Evolutionary conservation across 1,140 invertebrate genomes (phyloP).

Genomic region (Zophobas atratus): DNA sequence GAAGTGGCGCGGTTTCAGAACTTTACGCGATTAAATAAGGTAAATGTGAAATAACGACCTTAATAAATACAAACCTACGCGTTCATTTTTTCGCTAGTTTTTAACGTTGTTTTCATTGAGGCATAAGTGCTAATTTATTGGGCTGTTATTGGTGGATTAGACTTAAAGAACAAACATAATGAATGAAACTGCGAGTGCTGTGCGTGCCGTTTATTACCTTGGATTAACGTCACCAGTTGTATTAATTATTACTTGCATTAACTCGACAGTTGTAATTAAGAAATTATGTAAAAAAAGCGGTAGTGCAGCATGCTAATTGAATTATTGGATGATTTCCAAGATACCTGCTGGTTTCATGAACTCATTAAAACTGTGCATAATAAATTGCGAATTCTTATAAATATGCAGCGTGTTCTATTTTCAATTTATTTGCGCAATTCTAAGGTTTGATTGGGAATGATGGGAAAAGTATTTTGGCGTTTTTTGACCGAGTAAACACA

Average conservation of each 20-base stretch:
- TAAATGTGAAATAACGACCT: constrained; percentile 37
- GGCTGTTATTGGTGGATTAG: constrained; percentile 21
- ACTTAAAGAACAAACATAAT: constrained; percentile 16
- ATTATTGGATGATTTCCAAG: not conserved
- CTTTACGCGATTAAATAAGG: constrained; percentile 18
- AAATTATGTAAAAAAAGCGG: not conserved
- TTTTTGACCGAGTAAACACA: too few species aligned
- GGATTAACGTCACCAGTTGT: constrained; percentile 27
- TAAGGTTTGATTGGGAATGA: too few species aligned
- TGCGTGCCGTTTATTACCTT: constrained; percentile 23
- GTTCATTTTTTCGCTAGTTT: not conserved
- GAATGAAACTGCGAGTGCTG: constrained; percentile 3
- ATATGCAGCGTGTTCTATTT: too few species aligned
- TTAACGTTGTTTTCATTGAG: constrained; percentile 20
- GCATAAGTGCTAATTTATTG: constrained; percentile 22
- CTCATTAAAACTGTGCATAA: too few species aligned
- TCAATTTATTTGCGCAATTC: too few species aligned
- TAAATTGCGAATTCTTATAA: too few species aligned
- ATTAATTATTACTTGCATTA: constrained; percentile 4
- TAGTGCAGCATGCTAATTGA: not conserved
- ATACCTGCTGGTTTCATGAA: not conserved
- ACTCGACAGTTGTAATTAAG: not conserved
- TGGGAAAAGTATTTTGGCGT: too few species aligned
- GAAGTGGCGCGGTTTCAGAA: constrained; percentile 25
- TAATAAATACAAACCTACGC: constrained; percentile 40